These are phyloP conservation scores for Clinocottus analis DNA, from an alignment of 2,113 vertebrate genomes.

Conservation along the genomic window DNA sequence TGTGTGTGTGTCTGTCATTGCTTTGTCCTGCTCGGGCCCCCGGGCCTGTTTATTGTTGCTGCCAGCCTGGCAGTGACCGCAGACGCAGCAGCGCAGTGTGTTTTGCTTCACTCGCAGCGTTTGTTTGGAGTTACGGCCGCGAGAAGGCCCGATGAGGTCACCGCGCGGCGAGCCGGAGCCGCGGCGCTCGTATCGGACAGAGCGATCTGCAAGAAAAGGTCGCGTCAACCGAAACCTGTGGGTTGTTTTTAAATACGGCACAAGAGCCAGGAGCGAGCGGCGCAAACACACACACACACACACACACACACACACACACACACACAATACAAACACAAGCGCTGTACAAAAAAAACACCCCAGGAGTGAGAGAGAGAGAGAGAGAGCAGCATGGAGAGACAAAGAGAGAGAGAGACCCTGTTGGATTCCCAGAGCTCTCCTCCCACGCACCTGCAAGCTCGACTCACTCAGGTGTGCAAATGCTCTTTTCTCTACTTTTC, in stretches of 20 bases:
- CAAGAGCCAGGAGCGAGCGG: slow-evolving; percentile 34
- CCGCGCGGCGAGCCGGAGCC: slow-evolving; percentile 41
- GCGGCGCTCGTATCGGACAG: slow-evolving; percentile 53
- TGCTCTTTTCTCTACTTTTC: slow-evolving; percentile 65
- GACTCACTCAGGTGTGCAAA: slow-evolving; percentile 76
- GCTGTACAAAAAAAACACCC: slow-evolving; percentile 62
- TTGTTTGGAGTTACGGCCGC: slow-evolving; percentile 61
- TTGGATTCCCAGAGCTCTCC: slow-evolving; percentile 70
- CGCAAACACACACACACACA: slow-evolving; percentile 16
- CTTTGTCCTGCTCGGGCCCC: slow-evolving; percentile 50
- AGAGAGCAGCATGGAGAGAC: slow-evolving; percentile 48
- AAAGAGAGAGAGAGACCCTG: slow-evolving; percentile 61
- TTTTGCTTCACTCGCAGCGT: slow-evolving; percentile 59
- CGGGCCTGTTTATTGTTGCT: slow-evolving; percentile 70
- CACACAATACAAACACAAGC: slow-evolving; percentile 66
- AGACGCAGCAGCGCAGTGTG: slow-evolving; percentile 41
- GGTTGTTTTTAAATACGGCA: slow-evolving; percentile 59
- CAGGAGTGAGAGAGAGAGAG: slow-evolving; percentile 54
- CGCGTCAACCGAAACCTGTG: slow-evolving; percentile 48
- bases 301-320: slow-evolving; percentile 58
- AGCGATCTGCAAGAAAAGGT: slow-evolving; percentile 66
- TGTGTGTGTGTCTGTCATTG: slow-evolving; percentile 15
- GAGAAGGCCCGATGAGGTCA: slow-evolving; percentile 61
- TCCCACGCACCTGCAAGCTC: slow-evolving; percentile 72
- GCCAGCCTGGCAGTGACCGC: slow-evolving; percentile 52